Percentiles rank a stretch among this genome's conserved stretches.
These are phyloP conservation scores for Synanthedon vespiformis DNA, from an alignment of 2,888 invertebrate genomes.

Conservation along the genomic window DNA sequence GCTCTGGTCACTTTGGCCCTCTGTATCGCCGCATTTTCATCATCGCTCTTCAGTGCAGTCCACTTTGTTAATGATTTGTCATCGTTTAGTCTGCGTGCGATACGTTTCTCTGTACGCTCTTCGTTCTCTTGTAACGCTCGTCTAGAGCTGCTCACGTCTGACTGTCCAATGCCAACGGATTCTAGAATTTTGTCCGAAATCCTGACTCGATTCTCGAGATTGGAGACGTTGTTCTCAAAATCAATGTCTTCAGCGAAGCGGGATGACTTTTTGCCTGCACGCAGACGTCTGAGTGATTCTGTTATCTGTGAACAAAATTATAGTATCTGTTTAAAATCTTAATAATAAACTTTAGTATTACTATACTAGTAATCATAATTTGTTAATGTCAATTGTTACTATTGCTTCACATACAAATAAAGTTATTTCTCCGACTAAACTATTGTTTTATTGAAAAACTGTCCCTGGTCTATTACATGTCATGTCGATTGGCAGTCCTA, in stretches of 20 bases:
- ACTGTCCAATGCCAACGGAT: constrained; percentile 72
- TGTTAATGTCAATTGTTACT: no score
- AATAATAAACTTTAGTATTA: no score
- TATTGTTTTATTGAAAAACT: constrained; percentile 7
- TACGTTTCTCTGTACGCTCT: constrained; percentile 59
- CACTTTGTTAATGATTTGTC: constrained; percentile 71
- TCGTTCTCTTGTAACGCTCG: constrained; percentile 59
- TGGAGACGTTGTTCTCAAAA: constrained; percentile 71
- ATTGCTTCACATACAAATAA: no score
- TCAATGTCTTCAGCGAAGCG: constrained; percentile 74
- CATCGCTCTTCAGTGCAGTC: constrained; percentile 69
- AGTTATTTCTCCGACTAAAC: no score
- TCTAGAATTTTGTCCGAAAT: constrained; percentile 76
- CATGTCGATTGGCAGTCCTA: constrained; percentile 21
- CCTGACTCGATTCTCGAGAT: constrained; percentile 69
- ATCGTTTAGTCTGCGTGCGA: constrained; percentile 51
- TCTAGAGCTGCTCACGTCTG: constrained; percentile 59
- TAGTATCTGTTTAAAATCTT: no score
- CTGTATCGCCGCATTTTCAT: constrained; percentile 70
- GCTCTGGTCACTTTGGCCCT: constrained; percentile 76
- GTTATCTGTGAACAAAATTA: constrained; percentile 59
- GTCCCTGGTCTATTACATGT: constrained; percentile 16
- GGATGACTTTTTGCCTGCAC: constrained; percentile 72
- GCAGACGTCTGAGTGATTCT: constrained; percentile 70
- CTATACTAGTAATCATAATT: no score